Evolutionary conservation across 2,113 vertebrate species (phyloP).

Genomic region (Ptyas mucosa): DNA sequence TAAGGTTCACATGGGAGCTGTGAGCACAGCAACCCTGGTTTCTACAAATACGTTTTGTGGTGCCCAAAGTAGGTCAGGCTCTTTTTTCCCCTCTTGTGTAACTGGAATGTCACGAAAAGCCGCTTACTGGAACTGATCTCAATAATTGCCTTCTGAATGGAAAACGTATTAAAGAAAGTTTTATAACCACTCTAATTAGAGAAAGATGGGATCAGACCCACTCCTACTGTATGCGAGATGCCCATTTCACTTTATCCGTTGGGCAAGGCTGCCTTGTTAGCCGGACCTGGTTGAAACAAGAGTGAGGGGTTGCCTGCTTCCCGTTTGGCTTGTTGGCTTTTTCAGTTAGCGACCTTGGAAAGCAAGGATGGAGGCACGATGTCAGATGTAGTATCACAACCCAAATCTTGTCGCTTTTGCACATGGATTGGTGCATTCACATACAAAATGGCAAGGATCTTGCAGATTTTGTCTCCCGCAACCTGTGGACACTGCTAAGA

Average conservation of each 20-base stretch:
- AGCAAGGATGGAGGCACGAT: background rate
- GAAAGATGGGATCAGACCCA: slow-evolving; percentile 27
- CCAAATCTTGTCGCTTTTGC: background rate
- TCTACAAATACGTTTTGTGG: background rate
- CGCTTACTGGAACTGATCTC: background rate
- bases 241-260: background rate
- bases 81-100: background rate
- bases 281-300: background rate
- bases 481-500: background rate
- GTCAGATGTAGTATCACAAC: background rate
- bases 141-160: background rate
- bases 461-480: too few species aligned
- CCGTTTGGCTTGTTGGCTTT: background rate
- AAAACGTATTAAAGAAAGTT: slow-evolving; percentile 23
- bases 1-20: background rate
- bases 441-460: background rate
- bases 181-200: slow-evolving; percentile 52
- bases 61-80: background rate
- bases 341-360: background rate
- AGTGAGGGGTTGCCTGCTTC: background rate
- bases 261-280: background rate
- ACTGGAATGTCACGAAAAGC: background rate
- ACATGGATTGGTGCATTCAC: background rate
- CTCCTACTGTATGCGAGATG: background rate
- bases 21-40: background rate